These are phyloP conservation scores for Anhinga rufa DNA, from an alignment of 2,113 vertebrate genomes.

Conservation along the genomic window DNA sequence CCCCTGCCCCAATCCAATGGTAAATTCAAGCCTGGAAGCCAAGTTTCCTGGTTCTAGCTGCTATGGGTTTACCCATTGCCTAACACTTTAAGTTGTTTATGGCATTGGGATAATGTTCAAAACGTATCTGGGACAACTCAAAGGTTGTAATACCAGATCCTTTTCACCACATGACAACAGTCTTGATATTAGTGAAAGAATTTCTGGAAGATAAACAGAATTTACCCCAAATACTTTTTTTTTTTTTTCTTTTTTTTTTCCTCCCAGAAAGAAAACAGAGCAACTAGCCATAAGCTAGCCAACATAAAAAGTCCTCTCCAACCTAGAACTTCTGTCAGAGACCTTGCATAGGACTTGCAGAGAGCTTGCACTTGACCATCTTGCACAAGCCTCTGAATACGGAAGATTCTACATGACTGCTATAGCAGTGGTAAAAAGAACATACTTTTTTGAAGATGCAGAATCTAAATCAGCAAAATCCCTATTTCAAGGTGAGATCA, in stretches of 20 bases:
- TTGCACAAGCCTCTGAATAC: not conserved
- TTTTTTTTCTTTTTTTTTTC: fast-evolving
- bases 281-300: not conserved
- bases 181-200: not conserved
- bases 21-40: not conserved
- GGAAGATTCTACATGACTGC: not conserved
- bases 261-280: not conserved
- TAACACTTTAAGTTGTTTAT: not conserved
- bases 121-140: not conserved
- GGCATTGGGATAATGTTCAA: not conserved
- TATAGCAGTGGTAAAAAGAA: not conserved
- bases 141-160: not conserved
- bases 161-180: not conserved
- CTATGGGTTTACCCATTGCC: fast-evolving
- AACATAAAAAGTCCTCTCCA: not conserved
- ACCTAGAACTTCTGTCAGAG: not conserved
- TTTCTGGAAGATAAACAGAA: not conserved
- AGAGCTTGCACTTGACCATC: not conserved
- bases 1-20: fast-evolving
- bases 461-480: not conserved
- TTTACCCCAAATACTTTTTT: not conserved
- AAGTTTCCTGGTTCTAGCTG: not conserved
- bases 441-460: not conserved
- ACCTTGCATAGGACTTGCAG: not conserved
- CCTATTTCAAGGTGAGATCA: not conserved